Conservation (phyloP, 1,140 invertebrate genomes). For the Drosophila ohnishii region DNA sequence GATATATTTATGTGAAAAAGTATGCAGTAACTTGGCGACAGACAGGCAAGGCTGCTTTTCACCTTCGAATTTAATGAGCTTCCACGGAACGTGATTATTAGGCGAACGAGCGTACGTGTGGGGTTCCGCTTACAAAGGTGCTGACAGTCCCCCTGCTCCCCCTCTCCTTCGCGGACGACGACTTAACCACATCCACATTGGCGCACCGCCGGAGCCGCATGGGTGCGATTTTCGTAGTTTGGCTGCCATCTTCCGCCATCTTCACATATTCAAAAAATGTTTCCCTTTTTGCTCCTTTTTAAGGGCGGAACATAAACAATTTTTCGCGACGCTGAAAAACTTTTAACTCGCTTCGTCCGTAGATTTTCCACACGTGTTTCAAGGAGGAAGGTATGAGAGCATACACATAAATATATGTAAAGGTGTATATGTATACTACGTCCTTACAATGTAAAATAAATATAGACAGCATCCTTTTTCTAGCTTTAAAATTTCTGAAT, state of each 20-base stretch:
- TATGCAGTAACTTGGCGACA: slow-evolving; percentile 33
- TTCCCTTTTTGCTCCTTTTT: slow-evolving; percentile 12
- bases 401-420: not conserved
- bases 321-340: slow-evolving; percentile 46
- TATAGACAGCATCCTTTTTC: not conserved
- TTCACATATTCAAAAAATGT: slow-evolving; percentile 33
- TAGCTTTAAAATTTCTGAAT: not conserved
- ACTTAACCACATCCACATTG: slow-evolving; percentile 26
- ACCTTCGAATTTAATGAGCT: slow-evolving; percentile 60
- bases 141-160: slow-evolving; percentile 34
- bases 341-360: slow-evolving; percentile 24
- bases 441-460: not conserved
- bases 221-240: slow-evolving; percentile 34
- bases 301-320: slow-evolving; percentile 45
- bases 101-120: slow-evolving; percentile 51
- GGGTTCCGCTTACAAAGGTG: slow-evolving; percentile 28
- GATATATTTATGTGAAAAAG: slow-evolving; percentile 12
- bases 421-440: not conserved
- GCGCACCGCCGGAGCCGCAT: slow-evolving; percentile 20
- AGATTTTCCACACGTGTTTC: slow-evolving; percentile 29
- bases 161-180: slow-evolving; percentile 1
- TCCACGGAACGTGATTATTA: slow-evolving; percentile 55
- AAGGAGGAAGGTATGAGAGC: not conserved
- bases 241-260: slow-evolving; percentile 17
- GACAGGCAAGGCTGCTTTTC: slow-evolving; percentile 46